Evolutionary conservation across 1,140 invertebrate genomes (phyloP), one percentile per base, ranked within the genome.

Genomic region (Vollenhovia emeryi): DNA sequence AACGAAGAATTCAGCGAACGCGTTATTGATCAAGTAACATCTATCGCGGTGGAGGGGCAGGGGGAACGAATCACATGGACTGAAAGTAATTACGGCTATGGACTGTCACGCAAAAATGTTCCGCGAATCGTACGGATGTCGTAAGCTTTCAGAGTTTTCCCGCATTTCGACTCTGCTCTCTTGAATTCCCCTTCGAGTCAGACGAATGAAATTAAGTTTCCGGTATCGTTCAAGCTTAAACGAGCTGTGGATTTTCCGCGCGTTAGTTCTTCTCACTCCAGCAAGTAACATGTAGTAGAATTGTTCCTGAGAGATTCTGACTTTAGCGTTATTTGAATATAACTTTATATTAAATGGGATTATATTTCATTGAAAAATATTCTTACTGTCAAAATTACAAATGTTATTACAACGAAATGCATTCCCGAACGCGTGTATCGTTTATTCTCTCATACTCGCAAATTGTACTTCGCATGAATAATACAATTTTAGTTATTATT

Each of bases 191-290:
- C 33, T 64, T 55, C 36, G 33, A 71, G 59, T 33, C 57, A 55
- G 64, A 73, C 84, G 78, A 86, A 86, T 86, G 78, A 78, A 86
- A 86, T 86, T 86, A 86, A 83, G 66, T 83, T 82, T 83, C 76
- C 64, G 74, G 66, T 59, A 71, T 78, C 75, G 76, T 73, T 83
- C 78, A 33, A 48, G 57, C 30, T 86, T 45, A 68, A 71, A 64
- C 57, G 78, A 83, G 66, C 59, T 66, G 78, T 64, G 68, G 64
- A 83, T 86, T 86, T 82, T 69, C 45, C 59, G 8, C 62, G 30
- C 69, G 66, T 82, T 82, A 57, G 36, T 45, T 73, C 27, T 73
- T 45, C 78, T 45, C 64, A 13, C 60, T 79, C 7, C 36, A 30
- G 13, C 43, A 71, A 71, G n/a, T 71, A 57, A 24, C 18, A 40